A percentile compares a stretch with the other conserved stretches of the same genome.
phyloP scores from a whole-genome alignment of 1,140 invertebrate genomes.

The Drosophila takahashii region DNA sequence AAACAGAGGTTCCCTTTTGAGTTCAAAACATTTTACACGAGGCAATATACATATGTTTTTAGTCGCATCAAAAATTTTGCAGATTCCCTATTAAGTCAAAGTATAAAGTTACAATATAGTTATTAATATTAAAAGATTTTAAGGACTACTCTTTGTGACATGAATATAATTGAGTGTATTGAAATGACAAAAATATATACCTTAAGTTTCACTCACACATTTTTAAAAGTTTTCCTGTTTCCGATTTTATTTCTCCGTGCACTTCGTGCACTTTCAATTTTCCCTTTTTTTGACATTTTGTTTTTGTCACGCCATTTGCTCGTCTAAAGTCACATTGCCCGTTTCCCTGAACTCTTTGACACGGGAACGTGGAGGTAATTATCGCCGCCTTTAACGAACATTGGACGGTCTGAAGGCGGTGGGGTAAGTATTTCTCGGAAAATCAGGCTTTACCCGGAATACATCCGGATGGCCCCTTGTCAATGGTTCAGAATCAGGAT shows the following conservation, averaged over 20 bases:
- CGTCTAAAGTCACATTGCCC: conserved; percentile 62
- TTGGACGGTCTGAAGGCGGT: conserved; percentile 2
- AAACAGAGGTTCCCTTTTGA: conserved; percentile 14
- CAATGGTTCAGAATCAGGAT: conserved; percentile 4
- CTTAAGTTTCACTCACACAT: too few relatives aligned
- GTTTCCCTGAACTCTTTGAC: conserved; percentile 36
- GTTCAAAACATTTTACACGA: background rate
- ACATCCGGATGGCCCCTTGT: conserved; percentile 1
- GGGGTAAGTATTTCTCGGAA: conserved; percentile 23
- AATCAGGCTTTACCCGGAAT: conserved; percentile 1
- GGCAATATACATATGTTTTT: background rate
- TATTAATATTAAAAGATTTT: too few relatives aligned
- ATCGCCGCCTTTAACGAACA: conserved; percentile 38
- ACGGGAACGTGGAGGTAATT: conserved; percentile 50
- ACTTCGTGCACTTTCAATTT: conserved; percentile 1
- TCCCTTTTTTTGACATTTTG: conserved; percentile 23
- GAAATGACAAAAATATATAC: too few relatives aligned
- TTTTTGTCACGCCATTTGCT: conserved; percentile 60
- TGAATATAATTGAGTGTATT: too few relatives aligned
- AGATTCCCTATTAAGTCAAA: background rate
- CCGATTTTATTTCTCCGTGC: background rate
- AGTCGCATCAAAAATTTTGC: background rate
- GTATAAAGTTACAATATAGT: too few relatives aligned
- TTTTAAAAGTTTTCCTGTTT: background rate
- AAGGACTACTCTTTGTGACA: too few relatives aligned